Evolutionary conservation across 2,888 invertebrate species (phyloP), one percentile per base, ranked within the genome.

Genomic region (Cordilura impudica): DNA sequence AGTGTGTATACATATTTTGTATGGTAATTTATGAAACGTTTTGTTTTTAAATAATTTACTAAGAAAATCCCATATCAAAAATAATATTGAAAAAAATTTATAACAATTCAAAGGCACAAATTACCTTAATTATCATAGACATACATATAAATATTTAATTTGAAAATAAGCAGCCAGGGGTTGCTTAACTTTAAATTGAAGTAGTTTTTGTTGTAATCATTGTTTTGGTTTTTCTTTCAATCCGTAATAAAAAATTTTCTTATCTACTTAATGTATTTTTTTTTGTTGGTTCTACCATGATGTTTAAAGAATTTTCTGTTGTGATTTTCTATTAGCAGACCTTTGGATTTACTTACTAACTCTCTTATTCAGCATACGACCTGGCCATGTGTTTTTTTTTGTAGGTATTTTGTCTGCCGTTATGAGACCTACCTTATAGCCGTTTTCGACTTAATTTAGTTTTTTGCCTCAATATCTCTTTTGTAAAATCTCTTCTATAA

Each of bases 401-500:
- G 16, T 23, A 10, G 14, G 16, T 12, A 1, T 47, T 3, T 47
- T 14, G 2, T 5, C 4, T 58, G 58, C 23, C 39, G 21, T 19
- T 39, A 19, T 60, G 23, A 31, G 8, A 12, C 26, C 29, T 54
- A 63, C 19, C 61, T 63, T 63, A 63, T 71, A 47, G 47, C 72
- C 47, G 29, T 16, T 54, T 49, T 35, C 45, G 54, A 61, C 43
- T 26, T 21, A 14, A 19, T 47, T 45, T 43, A 6, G 43, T 18
- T 58, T 65, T 19, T 21, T 45, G 47, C 53, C 61, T 73, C 23
- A 29, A 4, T 39, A 21, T 51, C 53, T 43, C 29, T 47, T 39
- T 35, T 49, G 10, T 12, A 16, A 71, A 77, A 77, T 60, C 71
- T 72, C 54, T 77, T 67, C 67, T 31, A 58, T 78, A 21, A 49